Evolutionary conservation across 2,797 vertebrate species (phyloP).

Genomic region (Mormyrus hasselquistii): DNA sequence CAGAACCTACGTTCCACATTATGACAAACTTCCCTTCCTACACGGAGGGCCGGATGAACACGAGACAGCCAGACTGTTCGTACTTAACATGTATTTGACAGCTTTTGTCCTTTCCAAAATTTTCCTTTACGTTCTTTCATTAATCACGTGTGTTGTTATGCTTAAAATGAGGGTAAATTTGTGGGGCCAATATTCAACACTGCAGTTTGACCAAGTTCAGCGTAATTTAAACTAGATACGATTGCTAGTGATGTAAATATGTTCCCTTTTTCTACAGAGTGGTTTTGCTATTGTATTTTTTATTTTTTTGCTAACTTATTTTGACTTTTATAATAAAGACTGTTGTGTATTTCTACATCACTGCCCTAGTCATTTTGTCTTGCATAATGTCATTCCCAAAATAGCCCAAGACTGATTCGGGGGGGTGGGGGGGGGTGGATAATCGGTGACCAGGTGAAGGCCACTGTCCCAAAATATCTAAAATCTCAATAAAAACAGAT

Average conservation of each 20-base stretch:
- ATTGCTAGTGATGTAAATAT: slow-evolving; percentile 60
- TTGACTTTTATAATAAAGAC: slow-evolving; percentile 85
- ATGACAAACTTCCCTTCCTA: slow-evolving; percentile 39
- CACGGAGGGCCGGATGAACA: slow-evolving; percentile 6
- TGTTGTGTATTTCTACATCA: slow-evolving; percentile 77
- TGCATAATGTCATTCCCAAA: neutral
- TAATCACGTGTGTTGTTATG: slow-evolving; percentile 55
- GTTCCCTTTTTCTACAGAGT: slow-evolving; percentile 83
- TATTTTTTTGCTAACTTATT: slow-evolving; percentile 90
- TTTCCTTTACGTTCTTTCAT: slow-evolving; percentile 49
- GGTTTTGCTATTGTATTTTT: slow-evolving; percentile 80
- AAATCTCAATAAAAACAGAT: neutral
- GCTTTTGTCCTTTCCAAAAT: slow-evolving; percentile 44
- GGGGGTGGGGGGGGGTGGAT: neutral
- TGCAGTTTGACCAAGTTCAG: slow-evolving; percentile 86
- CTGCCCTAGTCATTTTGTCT: slow-evolving; percentile 20
- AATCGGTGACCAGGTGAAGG: neutral
- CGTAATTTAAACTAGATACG: slow-evolving; percentile 66
- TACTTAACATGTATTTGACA: slow-evolving; percentile 55
- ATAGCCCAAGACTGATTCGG: neutral
- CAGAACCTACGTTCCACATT: slow-evolving; percentile 39
- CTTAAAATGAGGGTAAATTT: slow-evolving; percentile 62
- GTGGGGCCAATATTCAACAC: slow-evolving; percentile 80
- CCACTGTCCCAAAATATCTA: neutral
- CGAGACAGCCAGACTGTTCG: slow-evolving; percentile 35